Evolutionary conservation across 2,888 invertebrate species (phyloP), one percentile per base, ranked within the genome.

Genomic region (Catocala sponsa): DNA sequence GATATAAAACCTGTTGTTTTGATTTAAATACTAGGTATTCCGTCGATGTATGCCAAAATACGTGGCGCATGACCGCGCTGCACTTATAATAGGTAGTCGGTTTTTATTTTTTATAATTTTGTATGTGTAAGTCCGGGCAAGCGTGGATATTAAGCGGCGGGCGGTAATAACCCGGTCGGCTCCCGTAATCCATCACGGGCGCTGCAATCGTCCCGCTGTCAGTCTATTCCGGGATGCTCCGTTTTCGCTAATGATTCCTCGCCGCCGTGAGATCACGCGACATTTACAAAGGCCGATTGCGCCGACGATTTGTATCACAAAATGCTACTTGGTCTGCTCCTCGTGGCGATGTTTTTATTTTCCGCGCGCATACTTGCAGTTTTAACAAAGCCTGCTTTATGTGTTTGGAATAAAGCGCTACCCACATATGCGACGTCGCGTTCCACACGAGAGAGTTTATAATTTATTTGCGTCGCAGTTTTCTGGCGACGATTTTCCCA

Each of bases 401-500:
- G 84, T 84, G 83, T 84, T 81, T 83, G 85, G 84, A 79, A 82
- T 83, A 86, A 81, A 84, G 78, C 49, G 53, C 79, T 80, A 63
- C 79, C 68, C 71, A 76, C 72, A 76, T 75, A 79, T 79, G 78
- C 81, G 80, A 83, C 82, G 83, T 84, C 86, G 89, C 90, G 90
- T 91, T 92, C 92, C 91, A 85, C 86, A 81, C 86, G 88, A 86
- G 87, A 88, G 92, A 90, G 91, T 92, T 93, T 92, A 91, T 94
- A 93, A 93, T 92, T 93, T 94, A 92, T 93, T 92, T 92, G 91
- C 86, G 87, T 88, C 87, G 91, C 92, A 91, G 91, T 93, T 92
- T 92, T 93, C 92, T 92, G 92, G 93, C 92, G 91, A 91, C 93
- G 88, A 92, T 92, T 94, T 94, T 94, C 94, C 94, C 94, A 94